phyloP scores from a whole-genome alignment of 1,140 invertebrate genomes.

The Anadara kagoshimensis region DNA sequence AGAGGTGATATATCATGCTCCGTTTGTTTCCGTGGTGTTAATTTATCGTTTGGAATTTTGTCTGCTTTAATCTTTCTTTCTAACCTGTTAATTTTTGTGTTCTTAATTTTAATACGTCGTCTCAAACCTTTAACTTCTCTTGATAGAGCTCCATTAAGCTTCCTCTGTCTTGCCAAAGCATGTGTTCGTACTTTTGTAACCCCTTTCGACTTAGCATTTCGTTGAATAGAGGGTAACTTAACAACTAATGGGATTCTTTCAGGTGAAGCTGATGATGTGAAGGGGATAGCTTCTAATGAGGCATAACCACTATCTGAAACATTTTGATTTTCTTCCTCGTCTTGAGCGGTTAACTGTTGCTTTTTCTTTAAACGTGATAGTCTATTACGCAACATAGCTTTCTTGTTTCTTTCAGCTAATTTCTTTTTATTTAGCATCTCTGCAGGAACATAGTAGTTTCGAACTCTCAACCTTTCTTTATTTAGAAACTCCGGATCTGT shows the following conservation, averaged over 20 bases:
- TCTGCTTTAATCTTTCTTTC: neutral
- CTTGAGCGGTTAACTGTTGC: neutral
- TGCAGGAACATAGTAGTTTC: slow-evolving; percentile 4
- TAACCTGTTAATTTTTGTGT: slow-evolving; percentile 1
- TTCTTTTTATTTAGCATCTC: slow-evolving; percentile 4
- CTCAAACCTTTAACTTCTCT: neutral
- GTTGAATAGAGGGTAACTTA: too few relatives aligned
- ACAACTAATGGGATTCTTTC: too few relatives aligned
- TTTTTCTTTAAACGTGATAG: neutral
- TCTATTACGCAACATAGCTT: slow-evolving; percentile 17
- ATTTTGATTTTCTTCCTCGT: neutral
- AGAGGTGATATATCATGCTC: neutral
- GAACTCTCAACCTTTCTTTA: slow-evolving; percentile 4
- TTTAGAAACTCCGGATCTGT: slow-evolving; percentile 5
- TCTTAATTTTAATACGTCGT: neutral
- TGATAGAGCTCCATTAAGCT: neutral
- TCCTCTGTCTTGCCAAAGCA: neutral
- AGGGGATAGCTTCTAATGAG: too few relatives aligned
- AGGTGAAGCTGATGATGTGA: too few relatives aligned
- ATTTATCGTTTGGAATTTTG: neutral
- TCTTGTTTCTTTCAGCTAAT: neutral
- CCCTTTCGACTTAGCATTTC: neutral
- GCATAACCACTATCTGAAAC: too few relatives aligned
- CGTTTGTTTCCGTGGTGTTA: slow-evolving; percentile 7
- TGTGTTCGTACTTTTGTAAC: neutral